These are phyloP conservation scores for Standfussiana lucernea DNA, from an alignment of 2,888 invertebrate species.

Conservation along the genomic window DNA sequence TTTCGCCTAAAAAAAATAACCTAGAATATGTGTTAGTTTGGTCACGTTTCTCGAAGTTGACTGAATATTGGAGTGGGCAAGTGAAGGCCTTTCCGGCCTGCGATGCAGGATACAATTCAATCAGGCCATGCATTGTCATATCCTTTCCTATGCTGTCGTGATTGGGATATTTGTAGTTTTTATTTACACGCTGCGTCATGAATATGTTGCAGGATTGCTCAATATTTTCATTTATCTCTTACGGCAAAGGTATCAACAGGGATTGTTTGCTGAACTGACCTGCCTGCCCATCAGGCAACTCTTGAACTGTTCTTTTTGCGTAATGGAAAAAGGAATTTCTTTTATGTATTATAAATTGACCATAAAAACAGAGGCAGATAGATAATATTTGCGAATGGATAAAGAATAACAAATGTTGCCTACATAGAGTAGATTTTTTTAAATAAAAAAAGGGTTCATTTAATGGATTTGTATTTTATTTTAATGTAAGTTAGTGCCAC, in stretches of 20 bases:
- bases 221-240: conserved; percentile 2
- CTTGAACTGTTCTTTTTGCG: background rate
- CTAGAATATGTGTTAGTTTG: conserved; percentile 2
- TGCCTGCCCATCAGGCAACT: background rate
- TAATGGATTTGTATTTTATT: background rate
- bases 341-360: background rate
- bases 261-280: background rate
- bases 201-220: background rate
- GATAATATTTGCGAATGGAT: conserved; percentile 3
- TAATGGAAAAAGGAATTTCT: conserved; percentile 16
- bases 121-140: conserved; percentile 21
- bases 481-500: background rate
- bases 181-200: background rate
- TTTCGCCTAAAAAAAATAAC: conserved; percentile 1
- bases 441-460: background rate
- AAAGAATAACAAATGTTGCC: background rate
- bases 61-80: conserved; percentile 9
- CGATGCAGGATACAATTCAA: conserved; percentile 24
- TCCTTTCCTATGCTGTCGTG: background rate
- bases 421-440: conserved; percentile 16
- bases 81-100: conserved; percentile 6
- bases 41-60: background rate
- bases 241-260: background rate
- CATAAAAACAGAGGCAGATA: background rate
- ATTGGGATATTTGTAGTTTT: background rate